Conservation (phyloP, 2,113 vertebrate genomes). For the Chaenogobius annularis region DNA sequence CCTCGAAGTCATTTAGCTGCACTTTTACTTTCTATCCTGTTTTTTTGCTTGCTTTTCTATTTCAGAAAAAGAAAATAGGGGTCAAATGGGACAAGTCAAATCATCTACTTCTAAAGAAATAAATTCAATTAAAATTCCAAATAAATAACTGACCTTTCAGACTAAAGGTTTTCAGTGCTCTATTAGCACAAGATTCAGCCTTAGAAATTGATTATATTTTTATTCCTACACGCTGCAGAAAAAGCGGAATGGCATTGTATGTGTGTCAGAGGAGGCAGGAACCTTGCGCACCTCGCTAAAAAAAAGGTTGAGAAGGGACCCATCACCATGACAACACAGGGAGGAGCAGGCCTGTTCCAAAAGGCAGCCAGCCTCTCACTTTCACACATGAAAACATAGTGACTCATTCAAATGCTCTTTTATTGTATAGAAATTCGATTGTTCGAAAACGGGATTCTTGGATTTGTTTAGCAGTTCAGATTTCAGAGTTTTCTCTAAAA, state of each 20-base stretch:
- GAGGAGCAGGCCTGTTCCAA: constrained; percentile 69
- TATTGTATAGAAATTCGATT: background rate
- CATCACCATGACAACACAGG: constrained; percentile 76
- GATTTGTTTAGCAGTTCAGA: no score
- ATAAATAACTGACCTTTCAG: background rate
- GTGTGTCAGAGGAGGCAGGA: constrained; percentile 64
- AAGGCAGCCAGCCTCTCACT: constrained; percentile 38
- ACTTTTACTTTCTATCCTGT: no score
- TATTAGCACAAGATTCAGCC: background rate
- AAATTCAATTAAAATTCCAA: background rate
- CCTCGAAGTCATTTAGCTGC: no score
- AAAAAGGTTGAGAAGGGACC: constrained; percentile 71
- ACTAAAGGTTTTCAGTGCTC: background rate
- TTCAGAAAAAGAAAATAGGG: no score
- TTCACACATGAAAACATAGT: background rate
- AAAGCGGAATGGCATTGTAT: constrained; percentile 37
- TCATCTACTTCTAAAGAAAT: background rate
- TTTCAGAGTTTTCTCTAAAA: no score
- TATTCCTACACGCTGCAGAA: constrained; percentile 14
- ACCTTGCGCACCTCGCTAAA: constrained; percentile 67
- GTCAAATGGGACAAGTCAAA: no score
- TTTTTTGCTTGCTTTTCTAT: no score
- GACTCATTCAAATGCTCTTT: background rate
- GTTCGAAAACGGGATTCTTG: background rate
- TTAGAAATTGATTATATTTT: background rate